These are phyloP conservation scores for Amyelois transitella DNA, from an alignment of 1,140 invertebrate genomes.

Conservation along the genomic window DNA sequence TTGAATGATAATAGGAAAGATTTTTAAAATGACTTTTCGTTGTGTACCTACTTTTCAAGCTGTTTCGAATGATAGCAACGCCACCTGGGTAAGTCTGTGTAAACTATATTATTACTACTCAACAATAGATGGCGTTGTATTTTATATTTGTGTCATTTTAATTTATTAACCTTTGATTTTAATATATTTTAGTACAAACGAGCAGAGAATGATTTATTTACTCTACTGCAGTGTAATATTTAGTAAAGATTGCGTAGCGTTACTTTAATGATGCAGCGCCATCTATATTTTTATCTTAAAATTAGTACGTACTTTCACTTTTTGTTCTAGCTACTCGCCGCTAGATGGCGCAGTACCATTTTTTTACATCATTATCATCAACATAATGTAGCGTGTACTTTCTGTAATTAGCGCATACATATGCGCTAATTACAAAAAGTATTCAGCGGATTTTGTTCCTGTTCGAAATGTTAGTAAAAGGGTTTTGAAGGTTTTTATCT, in stretches of 20 bases:
- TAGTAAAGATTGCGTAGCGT: not conserved
- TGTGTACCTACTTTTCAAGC: constrained; percentile 80
- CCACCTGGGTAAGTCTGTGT: constrained; percentile 78
- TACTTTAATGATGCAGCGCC: no score
- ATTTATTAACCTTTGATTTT: not conserved
- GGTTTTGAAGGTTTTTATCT: no score
- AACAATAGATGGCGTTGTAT: constrained; percentile 24
- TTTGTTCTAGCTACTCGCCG: constrained; percentile 20
- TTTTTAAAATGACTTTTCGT: constrained; percentile 75
- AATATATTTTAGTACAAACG: no score
- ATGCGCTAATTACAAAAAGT: no score
- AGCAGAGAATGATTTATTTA: no score
- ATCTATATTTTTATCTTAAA: constrained; percentile 6
- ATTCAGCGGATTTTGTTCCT: no score
- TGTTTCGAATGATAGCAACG: constrained; percentile 77
- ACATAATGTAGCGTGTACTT: no score
- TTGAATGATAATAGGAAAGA: constrained; percentile 33
- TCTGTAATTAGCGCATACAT: no score
- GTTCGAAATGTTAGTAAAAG: no score
- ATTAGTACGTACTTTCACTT: constrained; percentile 3
- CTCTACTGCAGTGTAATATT: not conserved
- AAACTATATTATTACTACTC: constrained; percentile 22
- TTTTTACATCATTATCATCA: no score
- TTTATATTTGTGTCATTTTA: not conserved
- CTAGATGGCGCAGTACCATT: constrained; percentile 38